Percentiles rank a stretch among this genome's conserved stretches.
These are phyloP conservation scores for Eutolmus rufibarbis DNA, from an alignment of 2,888 invertebrate genomes.

Conservation along the genomic window DNA sequence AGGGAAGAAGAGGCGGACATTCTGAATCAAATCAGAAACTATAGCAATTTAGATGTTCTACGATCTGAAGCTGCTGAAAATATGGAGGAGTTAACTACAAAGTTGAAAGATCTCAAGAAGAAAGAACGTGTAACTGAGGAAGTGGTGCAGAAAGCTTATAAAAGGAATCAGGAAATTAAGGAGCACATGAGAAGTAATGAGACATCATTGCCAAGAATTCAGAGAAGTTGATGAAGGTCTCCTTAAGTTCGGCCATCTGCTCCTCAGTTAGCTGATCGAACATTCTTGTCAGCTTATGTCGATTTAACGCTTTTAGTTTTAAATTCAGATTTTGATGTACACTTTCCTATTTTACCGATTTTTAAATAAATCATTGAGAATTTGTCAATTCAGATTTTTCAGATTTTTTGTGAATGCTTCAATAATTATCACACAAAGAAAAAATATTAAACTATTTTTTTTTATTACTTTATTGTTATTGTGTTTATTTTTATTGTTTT, in stretches of 20 bases:
- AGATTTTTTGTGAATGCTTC: no score
- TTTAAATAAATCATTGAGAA: no score
- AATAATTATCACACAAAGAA: no score
- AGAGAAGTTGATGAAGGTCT: no score
- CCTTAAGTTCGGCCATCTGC: constrained; percentile 99
- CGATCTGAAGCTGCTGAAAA: constrained; percentile 49
- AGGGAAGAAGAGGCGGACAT: constrained; percentile 47
- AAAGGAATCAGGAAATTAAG: constrained; percentile 49
- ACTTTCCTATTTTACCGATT: background rate
- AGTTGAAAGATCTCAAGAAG: constrained; percentile 49
- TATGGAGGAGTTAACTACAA: constrained; percentile 48
- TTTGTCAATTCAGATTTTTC: no score
- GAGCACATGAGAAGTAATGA: no score
- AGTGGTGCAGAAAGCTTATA: constrained; percentile 48
- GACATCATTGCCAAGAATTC: no score
- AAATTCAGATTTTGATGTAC: background rate
- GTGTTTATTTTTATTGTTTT: no score
- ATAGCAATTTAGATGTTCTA: constrained; percentile 48
- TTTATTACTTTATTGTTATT: no score
- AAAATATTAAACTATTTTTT: no score
- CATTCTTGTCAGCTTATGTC: constrained; percentile 54
- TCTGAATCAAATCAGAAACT: constrained; percentile 48
- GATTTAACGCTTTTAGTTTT: background rate
- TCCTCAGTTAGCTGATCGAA: constrained; percentile 98
- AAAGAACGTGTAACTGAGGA: constrained; percentile 50